Evolutionary conservation across 2,797 vertebrate species (phyloP).

Genomic region (Paratrypauchen microcephalus): DNA sequence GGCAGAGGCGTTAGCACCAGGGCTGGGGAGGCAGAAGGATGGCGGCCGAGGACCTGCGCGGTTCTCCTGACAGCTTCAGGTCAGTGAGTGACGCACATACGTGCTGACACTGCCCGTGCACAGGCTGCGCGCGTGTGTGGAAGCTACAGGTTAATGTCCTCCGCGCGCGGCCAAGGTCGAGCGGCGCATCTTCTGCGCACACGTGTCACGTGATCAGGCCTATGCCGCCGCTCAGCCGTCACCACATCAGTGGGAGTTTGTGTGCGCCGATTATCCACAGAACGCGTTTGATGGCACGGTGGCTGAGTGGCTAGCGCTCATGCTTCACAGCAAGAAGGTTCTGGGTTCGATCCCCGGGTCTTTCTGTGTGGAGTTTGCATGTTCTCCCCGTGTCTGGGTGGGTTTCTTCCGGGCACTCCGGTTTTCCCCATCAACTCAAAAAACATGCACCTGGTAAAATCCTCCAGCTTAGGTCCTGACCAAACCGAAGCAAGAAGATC

Average conservation of each 20-base stretch:
- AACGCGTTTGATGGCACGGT: too few species aligned
- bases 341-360: too few species aligned
- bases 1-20: neutral
- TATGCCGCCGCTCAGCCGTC: neutral
- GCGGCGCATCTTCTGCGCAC: neutral
- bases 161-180: slow-evolving; percentile 7
- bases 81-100: slow-evolving; percentile 7
- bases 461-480: too few species aligned
- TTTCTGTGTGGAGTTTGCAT: too few species aligned
- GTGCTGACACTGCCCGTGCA: neutral
- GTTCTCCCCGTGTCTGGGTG: too few species aligned
- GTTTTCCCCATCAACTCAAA: too few species aligned
- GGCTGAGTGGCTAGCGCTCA: too few species aligned
- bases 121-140: neutral
- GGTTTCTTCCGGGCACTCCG: too few species aligned
- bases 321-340: too few species aligned
- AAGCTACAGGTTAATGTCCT: slow-evolving; percentile 8
- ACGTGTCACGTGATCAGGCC: neutral
- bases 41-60: neutral
- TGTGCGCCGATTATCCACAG: neutral
- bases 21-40: neutral
- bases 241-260: too few species aligned
- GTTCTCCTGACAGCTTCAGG: neutral
- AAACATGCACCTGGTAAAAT: too few species aligned
- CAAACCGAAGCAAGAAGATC: too few species aligned